Evolutionary conservation across 2,797 vertebrate genomes (phyloP).

Genomic region (Antrozous pallidus): DNA sequence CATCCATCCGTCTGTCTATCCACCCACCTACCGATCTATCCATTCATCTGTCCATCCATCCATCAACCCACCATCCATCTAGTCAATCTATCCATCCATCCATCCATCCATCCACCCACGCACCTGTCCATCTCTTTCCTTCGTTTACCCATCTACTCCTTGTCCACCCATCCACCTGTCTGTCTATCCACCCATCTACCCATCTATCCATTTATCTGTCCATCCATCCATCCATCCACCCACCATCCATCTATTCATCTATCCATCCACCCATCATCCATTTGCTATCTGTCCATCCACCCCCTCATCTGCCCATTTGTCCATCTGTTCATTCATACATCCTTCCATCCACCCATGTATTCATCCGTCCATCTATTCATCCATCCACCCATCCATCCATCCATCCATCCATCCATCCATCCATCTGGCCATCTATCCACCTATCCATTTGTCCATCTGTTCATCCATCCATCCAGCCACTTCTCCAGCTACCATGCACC

Average conservation of each 20-base stretch:
- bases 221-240: too few relatives aligned
- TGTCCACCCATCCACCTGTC: accelerated
- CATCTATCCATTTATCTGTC: accelerated
- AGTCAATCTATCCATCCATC: background rate
- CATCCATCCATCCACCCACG: too few relatives aligned
- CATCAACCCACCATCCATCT: background rate
- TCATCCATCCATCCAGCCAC: too few relatives aligned
- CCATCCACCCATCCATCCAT: too few relatives aligned
- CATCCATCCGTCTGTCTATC: background rate
- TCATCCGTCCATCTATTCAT: too few relatives aligned
- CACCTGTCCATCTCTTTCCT: background rate
- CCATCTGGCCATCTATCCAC: too few relatives aligned
- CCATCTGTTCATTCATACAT: background rate
- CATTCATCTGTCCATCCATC: background rate
- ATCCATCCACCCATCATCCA: too few relatives aligned
- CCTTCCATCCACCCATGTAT: background rate
- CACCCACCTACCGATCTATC: accelerated
- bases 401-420: too few relatives aligned
- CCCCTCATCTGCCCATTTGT: background rate
- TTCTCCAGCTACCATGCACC: too few relatives aligned
- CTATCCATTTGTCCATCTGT: accelerated
- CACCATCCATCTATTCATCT: background rate
- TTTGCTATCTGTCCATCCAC: too few relatives aligned
- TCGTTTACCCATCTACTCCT: background rate
- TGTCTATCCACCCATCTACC: accelerated